Base-by-base conservation (phyloP, 2,797 vertebrate genomes). In the Microhierax caerulescens region DNA sequence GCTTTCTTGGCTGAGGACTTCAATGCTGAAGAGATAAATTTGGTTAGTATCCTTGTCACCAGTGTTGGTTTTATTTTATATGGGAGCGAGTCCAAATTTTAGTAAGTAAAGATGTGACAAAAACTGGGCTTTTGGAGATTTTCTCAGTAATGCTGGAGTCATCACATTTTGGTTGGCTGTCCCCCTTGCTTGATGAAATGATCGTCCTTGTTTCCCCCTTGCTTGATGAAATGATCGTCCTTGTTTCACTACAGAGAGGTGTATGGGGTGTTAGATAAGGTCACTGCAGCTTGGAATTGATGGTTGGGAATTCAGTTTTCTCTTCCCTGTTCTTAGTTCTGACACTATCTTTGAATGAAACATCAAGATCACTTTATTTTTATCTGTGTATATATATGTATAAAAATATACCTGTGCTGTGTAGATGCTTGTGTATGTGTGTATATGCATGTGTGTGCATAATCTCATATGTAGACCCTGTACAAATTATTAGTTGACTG, bases 1-100 rank as follows among this genome's bases (percentile, higher is more conserved):
- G 99, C 98, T 72, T 99, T 99, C 97, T 97, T 99, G 82, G 99
- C 99, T 73, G 99, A 99, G 97, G 99, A 99, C 98, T 99, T 99
- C 97, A 99, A 99, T 47, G 99, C 99, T 47, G 99, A 99, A 97
- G 99, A 99, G 97, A 99, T 99, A 88, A 99, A 99, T 98, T 98
- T 99, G 90, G 99, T 99, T 83, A 73, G 98, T 98, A 83, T 73
- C 59, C 69, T 77, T 92, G 63, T 73, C 82, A 56, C 22, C 32
- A 11, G 6, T 45, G 64, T 61, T 79, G 15, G 27, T 89, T 91
- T 67, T 72, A 68, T 91, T 81, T 64, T 24, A 19, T 45, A 30
- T 16, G 22, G 41, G 22, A 76, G 11, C 4, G 13, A 64, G 43
- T 53, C 39, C 0, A 16, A 9, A 43, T 93, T 90, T 91, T 45